These are phyloP conservation scores for Pissodes strobi DNA, from an alignment of 1,140 invertebrate genomes.

Conservation along the genomic window DNA sequence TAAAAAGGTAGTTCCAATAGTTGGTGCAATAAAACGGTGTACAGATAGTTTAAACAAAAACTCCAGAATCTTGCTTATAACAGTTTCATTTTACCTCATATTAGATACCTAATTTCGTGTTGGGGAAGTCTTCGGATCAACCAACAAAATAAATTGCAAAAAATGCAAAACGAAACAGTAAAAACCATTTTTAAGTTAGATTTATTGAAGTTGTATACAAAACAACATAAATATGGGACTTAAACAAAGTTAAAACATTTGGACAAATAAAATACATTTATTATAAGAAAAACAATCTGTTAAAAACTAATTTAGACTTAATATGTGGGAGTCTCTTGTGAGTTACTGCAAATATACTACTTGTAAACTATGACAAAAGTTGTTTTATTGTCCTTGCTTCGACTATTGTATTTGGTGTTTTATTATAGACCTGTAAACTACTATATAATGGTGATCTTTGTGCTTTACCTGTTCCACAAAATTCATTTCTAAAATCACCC, in stretches of 20 bases:
- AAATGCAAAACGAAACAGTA: neutral
- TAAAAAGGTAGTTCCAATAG: too few species aligned
- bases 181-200: neutral
- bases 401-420: neutral
- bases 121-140: neutral
- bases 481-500: neutral
- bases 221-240: neutral
- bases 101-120: constrained; percentile 76
- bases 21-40: too few species aligned
- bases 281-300: constrained; percentile 40
- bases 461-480: neutral
- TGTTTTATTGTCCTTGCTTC: neutral
- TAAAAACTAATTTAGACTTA: neutral
- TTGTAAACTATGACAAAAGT: neutral
- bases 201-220: neutral
- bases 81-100: constrained; percentile 58
- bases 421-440: neutral
- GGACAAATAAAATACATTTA: neutral
- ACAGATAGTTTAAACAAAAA: too few species aligned
- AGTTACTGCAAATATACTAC: too few species aligned
- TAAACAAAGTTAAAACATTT: neutral
- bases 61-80: too few species aligned
- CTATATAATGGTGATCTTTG: neutral
- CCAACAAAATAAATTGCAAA: neutral
- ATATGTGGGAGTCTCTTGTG: too few species aligned